Base-by-base conservation (phyloP, 2,797 vertebrate species). In the Argentina silus region DNA sequence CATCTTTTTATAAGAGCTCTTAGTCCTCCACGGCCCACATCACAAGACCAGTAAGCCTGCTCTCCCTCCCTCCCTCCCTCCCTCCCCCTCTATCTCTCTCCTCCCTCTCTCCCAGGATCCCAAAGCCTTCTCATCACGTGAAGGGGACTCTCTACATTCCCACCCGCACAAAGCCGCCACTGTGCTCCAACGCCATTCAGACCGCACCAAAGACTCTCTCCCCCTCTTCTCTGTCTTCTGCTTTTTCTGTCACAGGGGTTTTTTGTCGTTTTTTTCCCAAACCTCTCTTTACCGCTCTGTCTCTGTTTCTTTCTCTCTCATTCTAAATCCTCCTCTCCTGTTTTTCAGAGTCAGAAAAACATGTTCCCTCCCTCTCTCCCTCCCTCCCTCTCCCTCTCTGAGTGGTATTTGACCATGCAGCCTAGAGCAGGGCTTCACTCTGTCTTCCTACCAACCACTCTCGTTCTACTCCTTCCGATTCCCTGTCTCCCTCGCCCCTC, bases 81-180 rank as follows among this genome's bases (percentile, higher is more conserved):
- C 7, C 17, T 19, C 53, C 12, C 12, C 23, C 57, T 14, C 14
- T 23, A 5, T 3, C 7, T 6, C n/a, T 17, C 11, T n/a, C 53
- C 15, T 8, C n/a, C 4, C 15, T 17, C 8, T 6, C 8, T 36
- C 27, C 27, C 27, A n/a, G 4, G 44, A 47, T 48, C 11, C 47
- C 47, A 48, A 48, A 48, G 47, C 47, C 47, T 48, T 48, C 47
- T 48, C 2, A 60, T 78, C 69, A 75, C 61, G 61, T 63, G 66
- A 77, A 73, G 70, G 43, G 43, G 67, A 48, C 62, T 36, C 43
- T 70, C 36, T 50, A 11, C 56, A 70, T 78, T 74, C 70, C 66
- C 75, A 75, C 55, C 66, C 48, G 64, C 56, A 80, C 79, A 81
- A 76, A 72, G 61, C 75, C 27, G 1, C 56, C 68, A 71, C 62